Base-by-base conservation (phyloP, 2,888 invertebrate species). In the Sphaerophoria taeniata region DNA sequence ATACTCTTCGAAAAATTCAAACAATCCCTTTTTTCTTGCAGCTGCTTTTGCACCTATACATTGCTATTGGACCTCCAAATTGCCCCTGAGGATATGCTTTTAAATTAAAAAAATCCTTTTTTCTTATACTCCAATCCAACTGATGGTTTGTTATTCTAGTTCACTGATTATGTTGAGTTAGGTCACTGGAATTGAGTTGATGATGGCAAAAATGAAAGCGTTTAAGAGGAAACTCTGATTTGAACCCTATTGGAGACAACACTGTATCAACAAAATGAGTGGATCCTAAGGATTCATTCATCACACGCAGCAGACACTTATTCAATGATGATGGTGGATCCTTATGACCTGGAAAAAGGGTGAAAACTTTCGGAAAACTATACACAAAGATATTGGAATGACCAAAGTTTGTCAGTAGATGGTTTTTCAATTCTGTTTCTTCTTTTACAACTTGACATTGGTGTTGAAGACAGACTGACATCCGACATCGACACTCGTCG, bases 191-290 rank as follows among this genome's bases (percentile, higher is more conserved):
- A 24, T 24, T 24, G 24, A 24, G 24, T 24, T 24, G 24, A 24
- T 24, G 24, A 24, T 24, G 24, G 24, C n/a, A 24, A 24, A 24
- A 24, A 24, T 2, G 24, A 24, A 24, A 4, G 6, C 11, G 45
- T 4, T 6, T 45, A 45, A 12, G 49, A 49, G 11, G 43, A 43
- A 9, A 0, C 6, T 6, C 11, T 9, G 12, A 12, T 43, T 4
- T 43, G 12, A 11, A 9, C 9, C 43, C 11, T 24, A 79, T 65
- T 78, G 78, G 83, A 83, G 63, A 83, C 78, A 83, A 78, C 78
- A 60, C 65, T 83, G 74, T 70, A 78, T 65, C 63, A 79, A 83
- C 70, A 83, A 78, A 74, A 78, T 70, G 65, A 83, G 74, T 78
- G 74, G 70, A 83, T 70, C 24, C 45, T 70, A 16, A 47, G 34